A percentile compares a stretch with the other conserved stretches of the same genome.
These are phyloP conservation scores for Paedocypris micromegethes DNA, from an alignment of 2,797 vertebrate genomes.

Conservation along the genomic window DNA sequence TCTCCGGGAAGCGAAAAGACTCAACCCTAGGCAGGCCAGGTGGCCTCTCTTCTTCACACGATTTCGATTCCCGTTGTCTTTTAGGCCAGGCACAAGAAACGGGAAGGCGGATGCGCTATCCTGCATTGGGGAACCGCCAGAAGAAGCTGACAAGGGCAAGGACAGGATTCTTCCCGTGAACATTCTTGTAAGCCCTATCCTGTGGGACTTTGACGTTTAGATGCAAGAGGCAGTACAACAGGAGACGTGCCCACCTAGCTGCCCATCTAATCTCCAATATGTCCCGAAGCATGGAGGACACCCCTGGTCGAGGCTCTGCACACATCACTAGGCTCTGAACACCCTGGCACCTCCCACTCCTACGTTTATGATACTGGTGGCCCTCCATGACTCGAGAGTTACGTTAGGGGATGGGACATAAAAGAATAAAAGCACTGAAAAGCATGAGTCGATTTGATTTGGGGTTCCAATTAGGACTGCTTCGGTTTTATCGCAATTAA, in stretches of 20 bases:
- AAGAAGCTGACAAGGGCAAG: neutral
- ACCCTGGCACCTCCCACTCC: neutral
- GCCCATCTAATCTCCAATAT: neutral
- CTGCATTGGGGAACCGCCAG: neutral
- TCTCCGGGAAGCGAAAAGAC: no score
- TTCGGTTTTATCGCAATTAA: no score
- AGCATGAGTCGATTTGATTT: no score
- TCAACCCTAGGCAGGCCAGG: no score
- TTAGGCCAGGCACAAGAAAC: neutral
- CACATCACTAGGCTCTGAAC: neutral
- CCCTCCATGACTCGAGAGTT: neutral
- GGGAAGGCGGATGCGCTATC: neutral
- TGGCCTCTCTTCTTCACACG: neutral
- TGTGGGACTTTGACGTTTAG: neutral
- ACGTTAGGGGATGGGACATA: neutral
- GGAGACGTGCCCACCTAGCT: accelerated
- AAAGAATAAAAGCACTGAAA: no score
- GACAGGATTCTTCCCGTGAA: accelerated
- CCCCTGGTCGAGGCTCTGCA: no score
- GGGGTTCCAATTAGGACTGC: no score
- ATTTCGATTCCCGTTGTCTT: neutral
- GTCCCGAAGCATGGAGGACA: no score
- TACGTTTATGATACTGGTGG: neutral
- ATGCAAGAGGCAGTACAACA: no score
- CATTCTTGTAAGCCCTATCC: neutral